Conservation (phyloP, 2,797 vertebrate genomes). For the Kryptolebias ocellatus region DNA sequence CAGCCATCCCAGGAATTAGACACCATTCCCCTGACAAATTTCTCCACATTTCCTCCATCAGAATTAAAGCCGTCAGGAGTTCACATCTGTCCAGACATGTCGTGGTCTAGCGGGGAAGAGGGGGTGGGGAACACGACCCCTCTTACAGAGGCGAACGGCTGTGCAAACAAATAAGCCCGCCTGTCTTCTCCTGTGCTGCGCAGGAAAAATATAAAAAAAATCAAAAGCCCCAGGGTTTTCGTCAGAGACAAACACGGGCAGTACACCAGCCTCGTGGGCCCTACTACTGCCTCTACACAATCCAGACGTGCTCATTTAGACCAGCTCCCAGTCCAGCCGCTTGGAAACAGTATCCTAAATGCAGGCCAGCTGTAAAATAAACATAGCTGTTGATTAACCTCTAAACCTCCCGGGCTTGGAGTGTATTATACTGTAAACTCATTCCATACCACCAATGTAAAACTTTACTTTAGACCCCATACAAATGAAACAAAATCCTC, state of each 20-base stretch:
- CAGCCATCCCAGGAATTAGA: conserved; percentile 54
- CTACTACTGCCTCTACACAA: conserved; percentile 39
- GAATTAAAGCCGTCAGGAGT: conserved; percentile 56
- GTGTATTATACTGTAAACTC: conserved; percentile 13
- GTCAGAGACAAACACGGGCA: conserved; percentile 64
- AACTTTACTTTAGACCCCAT: background rate
- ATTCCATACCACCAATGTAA: conserved; percentile 6
- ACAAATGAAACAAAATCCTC: background rate
- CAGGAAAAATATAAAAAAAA: conserved; percentile 18
- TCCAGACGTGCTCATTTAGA: conserved; percentile 63
- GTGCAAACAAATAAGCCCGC: conserved; percentile 68
- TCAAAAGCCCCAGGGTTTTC: conserved; percentile 58
- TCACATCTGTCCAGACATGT: conserved; percentile 65
- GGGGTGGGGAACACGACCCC: conserved; percentile 1
- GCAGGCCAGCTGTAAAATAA: conserved; percentile 55
- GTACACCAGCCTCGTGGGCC: conserved; percentile 51
- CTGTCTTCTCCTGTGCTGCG: conserved; percentile 29
- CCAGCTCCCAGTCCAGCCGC: conserved; percentile 38
- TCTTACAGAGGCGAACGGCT: conserved; percentile 50
- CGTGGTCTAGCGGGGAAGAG: conserved; percentile 18
- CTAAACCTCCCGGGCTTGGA: conserved; percentile 2
- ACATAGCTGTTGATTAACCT: conserved; percentile 51
- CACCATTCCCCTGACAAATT: conserved; percentile 40
- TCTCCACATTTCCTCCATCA: conserved; percentile 44
- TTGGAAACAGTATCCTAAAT: conserved; percentile 49